These are phyloP conservation scores for Lerista edwardsae DNA, from an alignment of 2,797 vertebrate species.

Conservation along the genomic window DNA sequence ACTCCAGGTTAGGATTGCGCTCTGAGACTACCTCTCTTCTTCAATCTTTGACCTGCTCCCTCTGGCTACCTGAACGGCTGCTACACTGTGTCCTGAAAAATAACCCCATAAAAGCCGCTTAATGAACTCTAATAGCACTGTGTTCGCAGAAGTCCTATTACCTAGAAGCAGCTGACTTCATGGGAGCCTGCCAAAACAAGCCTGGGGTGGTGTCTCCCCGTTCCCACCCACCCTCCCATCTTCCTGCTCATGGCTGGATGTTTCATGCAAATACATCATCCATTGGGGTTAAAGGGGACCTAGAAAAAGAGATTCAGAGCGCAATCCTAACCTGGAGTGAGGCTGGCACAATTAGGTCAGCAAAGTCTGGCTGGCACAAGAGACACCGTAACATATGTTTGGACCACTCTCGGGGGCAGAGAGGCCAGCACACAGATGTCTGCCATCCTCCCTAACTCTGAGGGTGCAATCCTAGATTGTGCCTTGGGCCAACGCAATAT, in stretches of 20 bases:
- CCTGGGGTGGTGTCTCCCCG: constrained; percentile 41
- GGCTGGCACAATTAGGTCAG: no score
- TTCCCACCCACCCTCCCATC: not conserved
- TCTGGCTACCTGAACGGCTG: constrained; percentile 47
- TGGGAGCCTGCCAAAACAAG: constrained; percentile 28
- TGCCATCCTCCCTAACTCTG: no score
- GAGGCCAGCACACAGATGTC: no score
- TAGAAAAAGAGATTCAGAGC: no score
- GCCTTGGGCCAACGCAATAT: no score
- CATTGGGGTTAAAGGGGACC: not conserved
- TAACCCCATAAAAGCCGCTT: constrained; percentile 39
- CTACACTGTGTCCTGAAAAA: constrained; percentile 39
- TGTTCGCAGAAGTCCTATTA: constrained; percentile 52
- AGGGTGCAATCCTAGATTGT: no score
- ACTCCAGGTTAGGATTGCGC: no score
- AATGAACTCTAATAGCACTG: constrained; percentile 54
- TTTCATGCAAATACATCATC: constrained; percentile 4
- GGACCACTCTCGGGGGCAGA: no score
- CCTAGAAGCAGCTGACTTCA: constrained; percentile 56
- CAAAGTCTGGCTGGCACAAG: no score
- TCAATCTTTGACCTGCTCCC: constrained; percentile 48
- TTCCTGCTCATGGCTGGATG: not conserved
- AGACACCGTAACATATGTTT: no score
- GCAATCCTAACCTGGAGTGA: no score
- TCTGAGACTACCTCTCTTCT: constrained; percentile 28